Percentiles rank a stretch among this genome's conserved stretches.
Conservation (phyloP, 1,140 invertebrate species). For the Aphis craccivora region DNA sequence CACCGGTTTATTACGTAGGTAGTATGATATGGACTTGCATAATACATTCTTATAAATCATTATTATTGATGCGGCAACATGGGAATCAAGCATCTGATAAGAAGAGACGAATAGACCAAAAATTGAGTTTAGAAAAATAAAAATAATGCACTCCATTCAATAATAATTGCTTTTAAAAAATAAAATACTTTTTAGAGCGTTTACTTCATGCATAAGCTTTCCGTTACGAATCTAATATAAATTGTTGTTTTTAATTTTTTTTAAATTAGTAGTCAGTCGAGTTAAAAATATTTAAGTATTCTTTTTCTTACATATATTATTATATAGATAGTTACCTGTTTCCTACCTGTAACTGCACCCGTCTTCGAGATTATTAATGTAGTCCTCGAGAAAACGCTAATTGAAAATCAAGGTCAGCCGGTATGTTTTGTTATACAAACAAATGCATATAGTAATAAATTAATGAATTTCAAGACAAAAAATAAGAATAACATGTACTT, state of each 20-base stretch:
- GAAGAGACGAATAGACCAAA: neutral
- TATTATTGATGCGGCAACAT: neutral
- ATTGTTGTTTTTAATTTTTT: neutral
- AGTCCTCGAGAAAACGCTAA: neutral
- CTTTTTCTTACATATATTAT: neutral
- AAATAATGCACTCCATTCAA: neutral
- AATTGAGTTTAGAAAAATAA: neutral
- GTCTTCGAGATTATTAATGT: neutral
- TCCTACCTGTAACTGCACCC: neutral
- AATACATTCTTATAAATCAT: neutral
- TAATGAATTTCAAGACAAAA: neutral
- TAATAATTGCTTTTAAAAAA: neutral
- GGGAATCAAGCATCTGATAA: neutral
- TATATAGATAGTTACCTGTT: neutral
- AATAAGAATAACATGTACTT: neutral
- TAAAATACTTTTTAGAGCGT: neutral
- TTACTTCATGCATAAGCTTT: neutral
- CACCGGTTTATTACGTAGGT: neutral
- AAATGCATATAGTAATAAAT: neutral
- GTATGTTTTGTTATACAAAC: neutral
- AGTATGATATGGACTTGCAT: neutral
- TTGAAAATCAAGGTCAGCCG: conserved; percentile 6
- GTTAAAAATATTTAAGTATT: neutral
- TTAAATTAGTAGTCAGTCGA: neutral
- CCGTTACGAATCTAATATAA: neutral